Evolutionary conservation across 2,113 vertebrate genomes (phyloP), one percentile per base, ranked within the genome.

Genomic region (Orycteropus afer): DNA sequence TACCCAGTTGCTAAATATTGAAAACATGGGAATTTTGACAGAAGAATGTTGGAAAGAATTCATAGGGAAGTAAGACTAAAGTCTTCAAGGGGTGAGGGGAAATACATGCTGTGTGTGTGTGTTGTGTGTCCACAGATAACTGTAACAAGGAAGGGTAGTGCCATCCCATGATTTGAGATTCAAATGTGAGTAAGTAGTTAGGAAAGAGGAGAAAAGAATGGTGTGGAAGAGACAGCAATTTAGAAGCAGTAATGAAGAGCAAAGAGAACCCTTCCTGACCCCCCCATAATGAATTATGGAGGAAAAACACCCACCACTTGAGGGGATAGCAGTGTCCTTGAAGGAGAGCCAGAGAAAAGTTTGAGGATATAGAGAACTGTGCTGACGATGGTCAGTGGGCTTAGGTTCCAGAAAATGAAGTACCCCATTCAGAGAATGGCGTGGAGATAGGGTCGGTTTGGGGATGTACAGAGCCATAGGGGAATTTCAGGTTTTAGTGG

Each of bases 191-290:
- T n/a, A 9, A 45, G 45, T 51, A 10, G 32, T 73, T 82, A 86
- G 79, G 12, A 90, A 95, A 51, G 45, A 83, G 27, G 63, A n/a
- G 85, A 25, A 67, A 37, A 93, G 65, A 82, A 89, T 71, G 32
- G 5, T 77, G 37, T 82, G 57, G 85, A 86, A 77, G 40, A 49
- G 34, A 63, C 11, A 53, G 57, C 27, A 34, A 40, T 49, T 42
- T 85, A 32, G 55, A 61, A 71, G 57, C 8, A n/a, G 34, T 53
- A 55, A 51, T 61, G 81, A 85, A 11, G 20, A 69, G 7, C 57
- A 81, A 51, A 77, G 29, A 20, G 37, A 45, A 42, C 7, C 34
- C 5, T 23, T 79, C 45, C n/a, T 51, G 34, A 10, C 65, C 47
- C 29, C 15, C 29, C n/a, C 42, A 59, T 5, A 25, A 37, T 47